Evolutionary conservation across 2,888 invertebrate species (phyloP).

Genomic region (Drosophila setosimentum): DNA sequence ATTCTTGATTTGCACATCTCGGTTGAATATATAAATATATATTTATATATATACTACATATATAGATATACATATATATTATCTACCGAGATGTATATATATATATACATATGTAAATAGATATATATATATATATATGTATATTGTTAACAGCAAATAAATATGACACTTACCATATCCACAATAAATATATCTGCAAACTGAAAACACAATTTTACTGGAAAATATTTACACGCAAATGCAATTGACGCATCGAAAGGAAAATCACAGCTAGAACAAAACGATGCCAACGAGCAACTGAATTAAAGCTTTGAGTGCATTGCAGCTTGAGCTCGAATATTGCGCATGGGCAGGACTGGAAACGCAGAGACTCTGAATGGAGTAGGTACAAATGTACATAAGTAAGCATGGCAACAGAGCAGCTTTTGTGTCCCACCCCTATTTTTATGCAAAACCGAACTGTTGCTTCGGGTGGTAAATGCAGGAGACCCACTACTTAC

Average conservation of each 20-base stretch:
- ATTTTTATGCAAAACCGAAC: conserved; percentile 33
- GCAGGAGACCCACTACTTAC: conserved; percentile 10
- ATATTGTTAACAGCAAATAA: not conserved
- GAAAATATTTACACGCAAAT: conserved; percentile 16
- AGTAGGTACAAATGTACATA: conserved; percentile 4
- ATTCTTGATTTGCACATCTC: not conserved
- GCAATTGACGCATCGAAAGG: conserved; percentile 24
- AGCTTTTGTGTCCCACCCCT: conserved; percentile 20
- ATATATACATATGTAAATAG: too few species aligned
- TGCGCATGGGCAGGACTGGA: conserved; percentile 46
- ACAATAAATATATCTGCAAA: not conserved
- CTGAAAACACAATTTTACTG: conserved; percentile 2
- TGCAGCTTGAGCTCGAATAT: conserved; percentile 14
- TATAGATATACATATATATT: not conserved
- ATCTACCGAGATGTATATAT: too few species aligned
- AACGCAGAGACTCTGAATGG: not conserved
- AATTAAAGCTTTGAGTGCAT: conserved; percentile 41
- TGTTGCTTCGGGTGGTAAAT: conserved; percentile 44
- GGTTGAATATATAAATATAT: not conserved
- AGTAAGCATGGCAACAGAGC: conserved; percentile 41
- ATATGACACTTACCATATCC: conserved; percentile 25
- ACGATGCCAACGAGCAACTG: conserved; percentile 21
- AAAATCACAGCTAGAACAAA: conserved; percentile 37
- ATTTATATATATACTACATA: not conserved
- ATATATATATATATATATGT: not conserved